Conservation (phyloP, 2,113 vertebrate genomes). For the Corynorhinus townsendii region DNA sequence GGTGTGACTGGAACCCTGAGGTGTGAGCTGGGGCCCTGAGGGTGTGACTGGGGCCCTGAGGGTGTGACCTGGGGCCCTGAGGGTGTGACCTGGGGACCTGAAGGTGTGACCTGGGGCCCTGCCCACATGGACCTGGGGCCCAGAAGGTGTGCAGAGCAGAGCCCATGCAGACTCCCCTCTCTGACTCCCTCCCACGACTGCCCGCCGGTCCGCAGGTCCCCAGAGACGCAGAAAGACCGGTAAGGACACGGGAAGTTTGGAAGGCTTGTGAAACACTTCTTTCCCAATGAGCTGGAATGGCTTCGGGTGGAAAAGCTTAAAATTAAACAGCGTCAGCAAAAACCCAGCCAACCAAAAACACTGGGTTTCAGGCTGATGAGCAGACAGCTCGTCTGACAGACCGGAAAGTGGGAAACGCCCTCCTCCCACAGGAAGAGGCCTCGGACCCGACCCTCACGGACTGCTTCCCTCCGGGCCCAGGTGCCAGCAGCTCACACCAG, state of each 20-base stretch:
- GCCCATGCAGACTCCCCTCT: too few species aligned
- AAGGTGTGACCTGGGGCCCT: too few species aligned
- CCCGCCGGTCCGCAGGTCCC: too few species aligned
- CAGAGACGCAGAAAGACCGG: not conserved
- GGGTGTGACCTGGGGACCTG: too few species aligned
- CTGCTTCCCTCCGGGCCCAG: not conserved
- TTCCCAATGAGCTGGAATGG: not conserved
- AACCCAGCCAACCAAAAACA: not conserved
- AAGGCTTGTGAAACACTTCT: not conserved
- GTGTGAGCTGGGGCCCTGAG: too few species aligned
- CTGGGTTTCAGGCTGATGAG: not conserved
- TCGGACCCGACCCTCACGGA: not conserved
- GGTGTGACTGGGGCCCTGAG: too few species aligned
- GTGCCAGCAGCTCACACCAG: not conserved
- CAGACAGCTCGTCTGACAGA: not conserved
- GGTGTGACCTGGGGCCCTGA: too few species aligned
- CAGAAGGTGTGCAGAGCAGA: not conserved
- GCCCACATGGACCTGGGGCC: too few species aligned
- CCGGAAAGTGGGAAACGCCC: not conserved
- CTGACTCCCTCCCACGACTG: too few species aligned
- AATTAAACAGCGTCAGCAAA: conserved; percentile 38
- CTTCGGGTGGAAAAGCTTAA: conserved; percentile 19
- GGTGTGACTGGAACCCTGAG: too few species aligned
- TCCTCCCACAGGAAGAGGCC: not conserved
- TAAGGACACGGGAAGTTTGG: not conserved